Evolutionary conservation across 2,113 vertebrate genomes (phyloP).

Genomic region (Odontophorus gujanensis): DNA sequence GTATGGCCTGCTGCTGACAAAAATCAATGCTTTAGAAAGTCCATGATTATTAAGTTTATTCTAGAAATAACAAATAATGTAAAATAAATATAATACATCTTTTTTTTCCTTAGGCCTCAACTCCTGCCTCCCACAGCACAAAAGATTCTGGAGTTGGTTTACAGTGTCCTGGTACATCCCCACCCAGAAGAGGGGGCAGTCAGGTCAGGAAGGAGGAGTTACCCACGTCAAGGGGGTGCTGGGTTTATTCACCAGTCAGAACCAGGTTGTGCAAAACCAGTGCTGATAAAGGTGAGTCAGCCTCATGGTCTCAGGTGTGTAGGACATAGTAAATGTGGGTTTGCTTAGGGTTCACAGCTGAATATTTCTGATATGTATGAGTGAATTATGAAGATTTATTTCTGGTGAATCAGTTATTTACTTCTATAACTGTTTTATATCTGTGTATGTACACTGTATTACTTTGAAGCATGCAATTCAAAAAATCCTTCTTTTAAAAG

Average conservation of each 20-base stretch:
- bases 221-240: slow-evolving; percentile 70
- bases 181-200: slow-evolving; percentile 35
- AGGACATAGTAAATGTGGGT: not conserved
- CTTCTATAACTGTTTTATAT: not conserved
- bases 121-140: slow-evolving; percentile 83
- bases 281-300: slow-evolving; percentile 70
- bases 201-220: slow-evolving; percentile 34
- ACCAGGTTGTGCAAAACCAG: slow-evolving; percentile 20
- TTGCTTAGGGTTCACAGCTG: not conserved
- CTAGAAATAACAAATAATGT: too few relatives aligned
- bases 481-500: not conserved
- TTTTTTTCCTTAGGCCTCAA: slow-evolving; percentile 76
- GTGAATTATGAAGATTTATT: not conserved
- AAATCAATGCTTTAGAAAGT: not conserved
- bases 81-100: not conserved
- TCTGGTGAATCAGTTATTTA: not conserved
- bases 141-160: slow-evolving; percentile 88
- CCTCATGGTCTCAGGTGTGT: not conserved
- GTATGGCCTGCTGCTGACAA: not conserved
- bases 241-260: slow-evolving; percentile 79
- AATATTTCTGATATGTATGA: not conserved
- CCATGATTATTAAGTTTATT: not conserved
- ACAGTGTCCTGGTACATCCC: slow-evolving; percentile 74
- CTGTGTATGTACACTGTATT: not conserved
- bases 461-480: not conserved